A percentile compares a stretch with the other conserved stretches of the same genome.
phyloP scores from a whole-genome alignment of 2,797 vertebrate genomes.

The Pteropus rufus region DNA sequence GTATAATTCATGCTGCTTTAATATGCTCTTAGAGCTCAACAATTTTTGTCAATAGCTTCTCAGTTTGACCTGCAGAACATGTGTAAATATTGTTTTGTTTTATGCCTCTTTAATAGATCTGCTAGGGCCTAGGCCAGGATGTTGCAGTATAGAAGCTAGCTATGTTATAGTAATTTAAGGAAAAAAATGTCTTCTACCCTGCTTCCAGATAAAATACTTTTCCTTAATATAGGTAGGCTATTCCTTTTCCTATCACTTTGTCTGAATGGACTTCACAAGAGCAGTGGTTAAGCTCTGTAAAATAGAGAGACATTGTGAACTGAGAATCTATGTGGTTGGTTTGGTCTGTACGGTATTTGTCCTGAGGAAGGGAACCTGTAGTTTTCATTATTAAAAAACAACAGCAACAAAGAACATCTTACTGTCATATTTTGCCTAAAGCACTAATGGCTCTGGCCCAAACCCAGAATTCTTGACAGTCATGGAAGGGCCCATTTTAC shows the following conservation, averaged over 20 bases:
- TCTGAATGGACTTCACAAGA: not conserved
- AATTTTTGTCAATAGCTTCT: not conserved
- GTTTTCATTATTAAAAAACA: not conserved
- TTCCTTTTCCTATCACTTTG: not conserved
- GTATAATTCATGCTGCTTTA: not conserved
- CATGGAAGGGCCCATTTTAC: not conserved
- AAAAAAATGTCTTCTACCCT: not conserved
- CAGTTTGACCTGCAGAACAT: not conserved
- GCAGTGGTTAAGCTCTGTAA: not conserved
- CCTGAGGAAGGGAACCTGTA: not conserved
- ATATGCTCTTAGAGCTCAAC: not conserved
- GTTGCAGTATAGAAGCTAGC: not conserved
- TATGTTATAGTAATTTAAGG: not conserved
- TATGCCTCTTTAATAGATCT: not conserved
- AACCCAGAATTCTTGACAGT: not conserved
- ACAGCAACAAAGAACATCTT: not conserved
- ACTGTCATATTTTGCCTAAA: not conserved
- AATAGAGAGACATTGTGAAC: not conserved
- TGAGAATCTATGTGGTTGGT: not conserved
- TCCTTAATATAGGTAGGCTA: not conserved
- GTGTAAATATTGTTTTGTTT: not conserved
- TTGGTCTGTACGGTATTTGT: not conserved
- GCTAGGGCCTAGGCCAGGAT: not conserved
- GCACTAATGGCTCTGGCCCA: not conserved
- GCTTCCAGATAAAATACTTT: not conserved